Evolutionary conservation across 2,113 vertebrate species (phyloP), one percentile per base, ranked within the genome.

Genomic region (Cariama cristata): DNA sequence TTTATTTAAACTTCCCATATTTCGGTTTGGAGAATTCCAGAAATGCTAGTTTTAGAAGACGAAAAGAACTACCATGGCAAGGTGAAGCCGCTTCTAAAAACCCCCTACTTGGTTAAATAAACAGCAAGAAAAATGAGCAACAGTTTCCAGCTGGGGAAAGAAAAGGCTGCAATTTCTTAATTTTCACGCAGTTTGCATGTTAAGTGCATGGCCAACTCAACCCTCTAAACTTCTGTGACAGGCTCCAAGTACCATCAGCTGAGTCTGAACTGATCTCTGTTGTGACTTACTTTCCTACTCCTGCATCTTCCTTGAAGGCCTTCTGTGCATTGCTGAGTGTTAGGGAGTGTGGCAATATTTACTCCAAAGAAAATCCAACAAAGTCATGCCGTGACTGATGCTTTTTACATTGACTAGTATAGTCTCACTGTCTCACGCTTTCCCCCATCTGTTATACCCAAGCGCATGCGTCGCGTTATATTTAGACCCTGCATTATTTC

Each of bases 391-490:
- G 75, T 87, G 80, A 73, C 80, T 93, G 86, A 86, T 95, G 83
- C 84, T 89, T 94, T 91, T 67, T 76, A 73, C 10, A 20, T 75
- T 58, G 50, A 85, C 73, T 82, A 45, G 69, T 44, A 30, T 6
- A 91, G 93, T 91, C 88, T 96, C 84, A 68, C 80, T 90, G 76
- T 85, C 93, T 89, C 3, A 2, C 93, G 95, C 79, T 79, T 75
- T 72, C 33, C 74, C 59, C 95, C 89, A 89, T 96, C 95, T 96
- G 92, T 86, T 92, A 76, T 10, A 90, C 20, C 33, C 84, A 81
- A 84, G 60, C 1, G 1, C 13, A 7, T 92, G 86, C 87, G 91
- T 79, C 85, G 77, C 2, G 33, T 79, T 91, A 62, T 71, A 94
- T 94, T 94, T 94, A 86, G 69, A 50, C 28, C 16, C 49, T 69